phyloP scores from a whole-genome alignment of 2,797 vertebrate species.

The Lutjanus campechanus region DNA sequence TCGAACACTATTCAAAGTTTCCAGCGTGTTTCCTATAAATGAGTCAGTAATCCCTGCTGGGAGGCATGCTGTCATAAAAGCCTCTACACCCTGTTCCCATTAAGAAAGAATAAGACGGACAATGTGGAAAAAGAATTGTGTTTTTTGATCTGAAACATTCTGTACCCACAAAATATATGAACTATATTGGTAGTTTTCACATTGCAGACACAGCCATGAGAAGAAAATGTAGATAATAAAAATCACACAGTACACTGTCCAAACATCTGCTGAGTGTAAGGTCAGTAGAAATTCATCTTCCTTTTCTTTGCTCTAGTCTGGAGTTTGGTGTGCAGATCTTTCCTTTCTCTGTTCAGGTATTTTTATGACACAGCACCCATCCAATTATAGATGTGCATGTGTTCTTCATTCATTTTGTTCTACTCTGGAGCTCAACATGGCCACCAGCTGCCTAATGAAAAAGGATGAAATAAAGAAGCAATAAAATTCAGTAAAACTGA shows the following conservation, averaged over 20 bases:
- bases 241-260: not conserved
- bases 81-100: not conserved
- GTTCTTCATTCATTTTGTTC: constrained; percentile 1
- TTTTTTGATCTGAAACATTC: not conserved
- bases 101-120: constrained; percentile 5
- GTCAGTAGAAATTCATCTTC: not conserved
- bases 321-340: not conserved
- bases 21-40: constrained; percentile 51
- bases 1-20: constrained; percentile 58
- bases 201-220: too few species aligned
- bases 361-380: too few species aligned
- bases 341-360: too few species aligned
- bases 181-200: too few species aligned
- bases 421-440: constrained; percentile 9
- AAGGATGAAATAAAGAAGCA: not conserved
- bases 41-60: constrained; percentile 44
- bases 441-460: constrained; percentile 20
- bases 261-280: not conserved
- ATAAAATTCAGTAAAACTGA: too few species aligned
- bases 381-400: too few species aligned
- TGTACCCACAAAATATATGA: not conserved
- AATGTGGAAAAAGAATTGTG: not conserved
- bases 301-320: not conserved
- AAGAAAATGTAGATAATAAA: too few species aligned
- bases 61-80: constrained; percentile 16